Evolutionary conservation across 2,888 invertebrate species (phyloP), one percentile per base, ranked within the genome.

Genomic region (Drosophila seclusa): DNA sequence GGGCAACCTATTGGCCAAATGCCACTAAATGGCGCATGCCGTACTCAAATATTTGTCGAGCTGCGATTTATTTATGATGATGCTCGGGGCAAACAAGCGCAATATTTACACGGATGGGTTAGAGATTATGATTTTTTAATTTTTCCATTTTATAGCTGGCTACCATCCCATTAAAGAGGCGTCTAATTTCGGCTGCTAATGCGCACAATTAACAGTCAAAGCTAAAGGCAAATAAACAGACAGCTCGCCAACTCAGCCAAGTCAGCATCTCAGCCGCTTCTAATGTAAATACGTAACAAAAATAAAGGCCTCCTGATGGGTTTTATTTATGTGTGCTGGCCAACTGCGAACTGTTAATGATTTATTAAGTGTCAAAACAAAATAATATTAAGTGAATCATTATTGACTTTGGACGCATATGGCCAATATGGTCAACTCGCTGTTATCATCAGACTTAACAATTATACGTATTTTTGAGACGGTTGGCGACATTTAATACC

Each of bases 1-100:
- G 2, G 45, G 32, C 29, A 18, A 38, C 54, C 58, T 58, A 63
- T 50, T 53, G 40, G 55, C 53, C 66, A 77, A 76, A 49, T 67
- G 73, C 27, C 68, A 73, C 40, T 50, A 62, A 67, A 45, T 73
- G 81, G 80, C 78, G 68, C 73, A 80, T 67, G 73, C 77, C 63
- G 61, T 45, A 48, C 40, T 68, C 63, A 84, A 84, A 84, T 88
- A 88, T 84, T 84, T 84, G 69, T 42, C 64, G 50, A 75, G 31
- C 52, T 61, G 77, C 75, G 86, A 89, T 85, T 87, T 85, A 85
- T 85, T 85, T 89, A 85, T 85, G 85, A 85, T 85, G 85, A 73
- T 50, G 68, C 69, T 60, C 27, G 50, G 40, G 61, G 85, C 86
- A 89, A 87, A 89, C 88, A 87, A 87, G 75, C 89, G 90, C 88